Base-by-base conservation (phyloP, 1,140 invertebrate genomes). In the Drosophila ficusphila region DNA sequence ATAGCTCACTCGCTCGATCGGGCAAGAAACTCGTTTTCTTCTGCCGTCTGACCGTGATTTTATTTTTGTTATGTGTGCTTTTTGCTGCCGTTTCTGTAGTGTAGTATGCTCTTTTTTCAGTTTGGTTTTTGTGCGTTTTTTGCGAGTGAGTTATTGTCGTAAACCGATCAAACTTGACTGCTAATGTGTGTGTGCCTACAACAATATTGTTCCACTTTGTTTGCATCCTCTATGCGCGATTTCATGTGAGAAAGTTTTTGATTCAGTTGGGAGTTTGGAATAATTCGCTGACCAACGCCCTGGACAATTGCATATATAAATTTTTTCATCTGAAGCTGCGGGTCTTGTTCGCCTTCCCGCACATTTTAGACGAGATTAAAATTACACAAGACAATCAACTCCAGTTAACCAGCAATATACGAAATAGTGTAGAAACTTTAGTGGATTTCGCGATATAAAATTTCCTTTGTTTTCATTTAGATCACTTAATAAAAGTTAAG, bases 1-100 rank as follows among this genome's bases (percentile, higher is more conserved):
- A 21, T 25, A 31, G 44, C 53, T 36, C 33, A 41, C 29, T 46
- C 41, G 31, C 39, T 23, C 21, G 46, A 57, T 48, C 48, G 23
- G 36, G 36, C 8, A 49, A 64, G 34, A 71, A 71, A 74, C 70
- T 69, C 49, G 56, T 74, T 73, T 62, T 68, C 51, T 60, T 31
- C 34, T 46, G 34, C 54, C 36, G 71, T 53, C 61, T 85, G 81
- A 86, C 79, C 79, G 76, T 85, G 79, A 85, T 85, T 85, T 86
- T 76, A 48, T 51, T 69, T 71, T 49, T 27, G 75, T 70, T 73
- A 44, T 72, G 65, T 67, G 57, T 60, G 65, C 54, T 79, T 64
- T 76, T 79, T 85, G 76, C 23, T 61, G 60, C 44, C 64, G 36
- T 62, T 36, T 38, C 25, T 46, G 25, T 46, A 42, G 39, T 46